These are phyloP conservation scores for Emydura subglobosa DNA, from an alignment of 2,113 vertebrate genomes.

Conservation along the genomic window DNA sequence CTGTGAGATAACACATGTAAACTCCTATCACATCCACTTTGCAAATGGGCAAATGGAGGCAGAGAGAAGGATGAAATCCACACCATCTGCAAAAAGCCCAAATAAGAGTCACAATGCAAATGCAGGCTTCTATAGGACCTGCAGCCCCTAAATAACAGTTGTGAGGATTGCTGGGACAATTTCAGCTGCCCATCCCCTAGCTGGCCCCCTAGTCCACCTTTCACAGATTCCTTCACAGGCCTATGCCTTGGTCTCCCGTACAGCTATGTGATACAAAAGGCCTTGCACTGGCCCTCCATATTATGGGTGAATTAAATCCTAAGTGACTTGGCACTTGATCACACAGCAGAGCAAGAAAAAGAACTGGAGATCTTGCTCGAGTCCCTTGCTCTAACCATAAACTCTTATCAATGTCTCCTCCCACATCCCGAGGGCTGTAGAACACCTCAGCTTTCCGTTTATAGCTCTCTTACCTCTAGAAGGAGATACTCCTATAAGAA, in stretches of 20 bases:
- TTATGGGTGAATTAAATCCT: not conserved
- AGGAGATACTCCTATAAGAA: not conserved
- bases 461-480: not conserved
- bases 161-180: not conserved
- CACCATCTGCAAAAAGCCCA: accelerated
- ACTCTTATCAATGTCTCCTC: not conserved
- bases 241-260: not conserved
- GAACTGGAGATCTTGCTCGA: not conserved
- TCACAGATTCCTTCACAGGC: not conserved
- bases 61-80: not conserved
- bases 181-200: not conserved
- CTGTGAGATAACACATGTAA: not conserved
- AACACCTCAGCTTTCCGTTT: not conserved
- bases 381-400: not conserved
- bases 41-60: accelerated
- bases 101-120: not conserved
- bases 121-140: not conserved
- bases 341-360: not conserved
- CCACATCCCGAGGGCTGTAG: not conserved
- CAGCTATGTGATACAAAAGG: not conserved
- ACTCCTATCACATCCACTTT: accelerated
- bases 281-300: not conserved
- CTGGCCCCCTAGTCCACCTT: accelerated
- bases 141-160: not conserved
- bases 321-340: not conserved